Evolutionary conservation across 2,888 invertebrate genomes (phyloP).

Genomic region (Tenthredo livida): DNA sequence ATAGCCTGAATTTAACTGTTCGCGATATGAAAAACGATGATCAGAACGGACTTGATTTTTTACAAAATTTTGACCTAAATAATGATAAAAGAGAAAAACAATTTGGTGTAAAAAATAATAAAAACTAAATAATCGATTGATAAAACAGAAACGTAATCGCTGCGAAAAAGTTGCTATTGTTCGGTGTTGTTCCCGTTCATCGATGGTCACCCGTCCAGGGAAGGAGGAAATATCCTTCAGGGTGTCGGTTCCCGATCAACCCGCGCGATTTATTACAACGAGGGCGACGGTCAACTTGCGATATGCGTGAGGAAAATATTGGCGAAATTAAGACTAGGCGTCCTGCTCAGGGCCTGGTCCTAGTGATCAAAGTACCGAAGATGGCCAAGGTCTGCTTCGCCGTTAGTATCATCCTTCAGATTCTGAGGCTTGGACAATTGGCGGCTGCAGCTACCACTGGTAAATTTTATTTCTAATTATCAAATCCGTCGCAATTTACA

Average conservation of each 20-base stretch:
- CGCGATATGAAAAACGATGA: constrained; percentile 55
- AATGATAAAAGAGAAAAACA: not conserved
- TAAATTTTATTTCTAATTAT: constrained; percentile 25
- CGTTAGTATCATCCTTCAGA: constrained; percentile 37
- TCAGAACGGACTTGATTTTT: constrained; percentile 64
- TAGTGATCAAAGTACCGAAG: constrained; percentile 41
- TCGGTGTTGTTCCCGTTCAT: constrained; percentile 33
- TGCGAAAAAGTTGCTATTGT: not conserved
- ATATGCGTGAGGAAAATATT: constrained; percentile 20
- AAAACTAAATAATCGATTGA: not conserved
- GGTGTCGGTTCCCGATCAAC: constrained; percentile 29
- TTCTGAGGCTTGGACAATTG: constrained; percentile 37
- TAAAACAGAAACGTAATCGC: not conserved
- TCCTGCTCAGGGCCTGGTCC: not conserved
- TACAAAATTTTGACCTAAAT: constrained; percentile 62
- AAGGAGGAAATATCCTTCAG: constrained; percentile 25
- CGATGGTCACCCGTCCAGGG: constrained; percentile 36
- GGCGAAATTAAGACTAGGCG: not conserved
- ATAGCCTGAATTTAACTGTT: not conserved
- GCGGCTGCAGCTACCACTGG: constrained; percentile 43
- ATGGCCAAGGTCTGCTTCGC: constrained; percentile 47
- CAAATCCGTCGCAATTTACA: not conserved
- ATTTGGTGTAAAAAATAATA: not conserved
- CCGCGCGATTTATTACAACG: constrained; percentile 48
- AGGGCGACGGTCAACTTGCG: constrained; percentile 55